A percentile compares a stretch with the other conserved stretches of the same genome.
Evolutionary conservation across 2,888 invertebrate species (phyloP).

Genomic region (Athripsodes cinereus): DNA sequence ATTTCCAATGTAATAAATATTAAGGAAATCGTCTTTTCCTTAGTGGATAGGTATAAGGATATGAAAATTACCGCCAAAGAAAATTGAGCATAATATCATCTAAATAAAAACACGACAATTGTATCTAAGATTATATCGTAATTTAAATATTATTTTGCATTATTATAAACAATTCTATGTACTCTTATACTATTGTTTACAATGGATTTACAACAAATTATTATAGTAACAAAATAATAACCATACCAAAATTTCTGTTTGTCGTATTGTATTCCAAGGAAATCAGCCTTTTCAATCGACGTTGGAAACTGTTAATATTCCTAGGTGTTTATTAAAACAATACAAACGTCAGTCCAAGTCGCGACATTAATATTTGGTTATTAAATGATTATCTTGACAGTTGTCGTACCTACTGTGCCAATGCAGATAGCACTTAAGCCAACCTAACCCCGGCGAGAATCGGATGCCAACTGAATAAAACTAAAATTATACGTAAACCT

Average conservation of each 20-base stretch:
- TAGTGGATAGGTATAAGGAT: not conserved
- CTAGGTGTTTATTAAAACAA: not conserved
- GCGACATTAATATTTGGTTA: constrained; percentile 12
- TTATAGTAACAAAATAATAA: not conserved
- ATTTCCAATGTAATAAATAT: too few relatives aligned
- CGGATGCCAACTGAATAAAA: constrained; percentile 22
- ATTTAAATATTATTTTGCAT: not conserved
- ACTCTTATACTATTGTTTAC: not conserved
- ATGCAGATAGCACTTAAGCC: constrained; percentile 17
- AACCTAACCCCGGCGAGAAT: constrained; percentile 17
- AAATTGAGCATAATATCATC: not conserved
- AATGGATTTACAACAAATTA: not conserved
- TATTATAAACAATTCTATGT: not conserved
- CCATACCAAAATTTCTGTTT: not conserved
- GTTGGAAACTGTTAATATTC: not conserved
- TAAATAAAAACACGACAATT: not conserved
- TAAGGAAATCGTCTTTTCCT: too few relatives aligned
- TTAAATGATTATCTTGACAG: constrained; percentile 16
- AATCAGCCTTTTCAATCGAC: not conserved
- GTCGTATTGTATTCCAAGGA: not conserved
- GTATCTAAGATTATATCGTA: not conserved
- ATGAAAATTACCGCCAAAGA: not conserved
- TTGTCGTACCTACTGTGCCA: constrained; percentile 17
- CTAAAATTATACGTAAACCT: constrained; percentile 11
- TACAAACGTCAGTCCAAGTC: constrained; percentile 3